These are phyloP conservation scores for Poeciliopsis presidionis DNA, from an alignment of 2,797 vertebrate species.

Conservation along the genomic window DNA sequence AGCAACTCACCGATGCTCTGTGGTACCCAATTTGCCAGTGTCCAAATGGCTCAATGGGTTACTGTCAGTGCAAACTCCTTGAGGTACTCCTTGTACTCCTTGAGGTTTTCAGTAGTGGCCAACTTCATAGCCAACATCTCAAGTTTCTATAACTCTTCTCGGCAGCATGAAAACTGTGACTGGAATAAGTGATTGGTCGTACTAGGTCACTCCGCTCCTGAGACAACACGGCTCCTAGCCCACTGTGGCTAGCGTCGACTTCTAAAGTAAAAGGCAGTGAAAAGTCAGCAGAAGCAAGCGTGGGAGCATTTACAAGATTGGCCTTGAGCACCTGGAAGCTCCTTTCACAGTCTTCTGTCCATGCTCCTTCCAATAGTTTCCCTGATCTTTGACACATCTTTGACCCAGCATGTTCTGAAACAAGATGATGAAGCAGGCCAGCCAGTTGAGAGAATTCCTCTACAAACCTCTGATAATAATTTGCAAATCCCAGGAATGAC, in stretches of 20 bases:
- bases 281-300: background rate
- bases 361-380: background rate
- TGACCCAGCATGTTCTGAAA: background rate
- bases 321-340: background rate
- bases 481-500: too few species aligned
- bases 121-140: slow-evolving; percentile 2
- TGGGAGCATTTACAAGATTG: background rate
- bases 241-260: background rate
- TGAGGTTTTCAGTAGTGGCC: background rate
- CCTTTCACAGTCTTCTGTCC: background rate
- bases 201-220: background rate
- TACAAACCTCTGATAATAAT: too few species aligned
- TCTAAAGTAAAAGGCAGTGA: background rate
- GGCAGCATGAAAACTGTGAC: background rate
- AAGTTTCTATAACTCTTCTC: background rate
- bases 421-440: background rate
- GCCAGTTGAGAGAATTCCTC: background rate
- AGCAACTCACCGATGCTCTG: background rate
- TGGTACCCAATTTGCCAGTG: background rate
- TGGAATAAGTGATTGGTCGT: background rate
- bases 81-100: background rate
- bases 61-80: background rate
- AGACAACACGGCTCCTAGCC: background rate
- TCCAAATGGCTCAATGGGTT: background rate
- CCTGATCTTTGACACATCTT: background rate